These are phyloP conservation scores for Sapajus apella DNA, from an alignment of 2,113 vertebrate species.

Conservation along the genomic window DNA sequence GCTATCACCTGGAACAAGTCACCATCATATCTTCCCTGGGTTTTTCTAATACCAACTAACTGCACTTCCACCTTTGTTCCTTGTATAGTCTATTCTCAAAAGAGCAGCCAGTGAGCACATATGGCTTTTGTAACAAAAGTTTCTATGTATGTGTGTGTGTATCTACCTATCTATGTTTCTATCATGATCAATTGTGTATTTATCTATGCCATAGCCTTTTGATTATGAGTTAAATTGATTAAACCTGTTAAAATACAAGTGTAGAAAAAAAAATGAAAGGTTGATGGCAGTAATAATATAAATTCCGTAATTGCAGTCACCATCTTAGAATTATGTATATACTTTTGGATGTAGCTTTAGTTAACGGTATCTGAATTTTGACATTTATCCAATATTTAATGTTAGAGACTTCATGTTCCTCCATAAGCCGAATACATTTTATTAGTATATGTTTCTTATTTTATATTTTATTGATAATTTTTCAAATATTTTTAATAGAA, in stretches of 20 bases:
- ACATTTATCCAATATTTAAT: background rate
- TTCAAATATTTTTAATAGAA: background rate
- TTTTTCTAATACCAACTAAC: background rate
- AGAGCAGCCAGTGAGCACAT: background rate
- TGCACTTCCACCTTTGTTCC: background rate
- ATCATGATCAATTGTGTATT: background rate
- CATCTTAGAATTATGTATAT: constrained; percentile 26
- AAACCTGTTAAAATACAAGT: constrained; percentile 8
- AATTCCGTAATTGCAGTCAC: background rate
- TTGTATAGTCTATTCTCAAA: background rate
- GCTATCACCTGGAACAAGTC: background rate
- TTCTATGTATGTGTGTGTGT: background rate
- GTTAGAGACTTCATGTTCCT: constrained; percentile 34
- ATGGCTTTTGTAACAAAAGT: background rate
- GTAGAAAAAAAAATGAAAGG: background rate
- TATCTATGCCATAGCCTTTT: background rate
- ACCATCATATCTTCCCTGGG: background rate
- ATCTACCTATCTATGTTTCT: background rate
- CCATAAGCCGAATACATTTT: constrained; percentile 43
- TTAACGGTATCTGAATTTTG: constrained; percentile 15
- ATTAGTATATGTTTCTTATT: constrained; percentile 35
- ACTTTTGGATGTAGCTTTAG: background rate
- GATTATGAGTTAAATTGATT: background rate
- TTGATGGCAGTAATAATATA: background rate
- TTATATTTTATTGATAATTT: background rate